These are phyloP conservation scores for Rhorus exstirpatorius DNA, from an alignment of 2,888 invertebrate species.

Conservation along the genomic window DNA sequence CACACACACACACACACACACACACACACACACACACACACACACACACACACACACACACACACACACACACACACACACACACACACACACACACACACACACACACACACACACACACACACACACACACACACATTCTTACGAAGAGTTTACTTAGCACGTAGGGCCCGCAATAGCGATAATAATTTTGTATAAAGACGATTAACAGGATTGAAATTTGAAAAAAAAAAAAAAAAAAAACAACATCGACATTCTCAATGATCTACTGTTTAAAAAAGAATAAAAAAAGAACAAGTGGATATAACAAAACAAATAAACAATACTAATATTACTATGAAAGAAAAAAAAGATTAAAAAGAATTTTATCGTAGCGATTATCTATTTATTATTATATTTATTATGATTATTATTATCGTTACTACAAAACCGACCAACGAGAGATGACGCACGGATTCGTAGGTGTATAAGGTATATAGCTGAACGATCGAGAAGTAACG, in stretches of 20 bases:
- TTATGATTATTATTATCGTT: slow-evolving; percentile 51
- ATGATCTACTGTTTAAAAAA: slow-evolving; percentile 49
- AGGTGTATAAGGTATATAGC: slow-evolving; percentile 43
- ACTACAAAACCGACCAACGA: slow-evolving; percentile 70
- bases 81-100: slow-evolving; percentile 30
- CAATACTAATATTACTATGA: slow-evolving; percentile 30
- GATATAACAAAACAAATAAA: slow-evolving; percentile 20
- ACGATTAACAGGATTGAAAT: slow-evolving; percentile 38
- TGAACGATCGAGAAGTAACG: slow-evolving; percentile 54
- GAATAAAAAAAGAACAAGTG: slow-evolving; percentile 44
- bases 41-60: slow-evolving; percentile 17
- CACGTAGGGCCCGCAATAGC: slow-evolving; percentile 70
- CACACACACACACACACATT: slow-evolving; percentile 26
- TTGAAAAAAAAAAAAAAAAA: slow-evolving; percentile 12
- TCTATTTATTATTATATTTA: slow-evolving; percentile 47
- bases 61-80: slow-evolving; percentile 33
- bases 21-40: slow-evolving; percentile 28
- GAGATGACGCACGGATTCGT: slow-evolving; percentile 53
- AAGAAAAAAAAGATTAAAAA: slow-evolving; percentile 9
- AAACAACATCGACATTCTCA: slow-evolving; percentile 54
- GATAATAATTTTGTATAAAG: slow-evolving; percentile 75
- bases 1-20: slow-evolving; percentile 28
- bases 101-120: slow-evolving; percentile 24
- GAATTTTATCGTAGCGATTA: slow-evolving; percentile 53
- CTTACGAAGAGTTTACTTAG: slow-evolving; percentile 55